Evolutionary conservation across 2,888 invertebrate species (phyloP), one percentile per base, ranked within the genome.

Genomic region (Esperia sulphurella): DNA sequence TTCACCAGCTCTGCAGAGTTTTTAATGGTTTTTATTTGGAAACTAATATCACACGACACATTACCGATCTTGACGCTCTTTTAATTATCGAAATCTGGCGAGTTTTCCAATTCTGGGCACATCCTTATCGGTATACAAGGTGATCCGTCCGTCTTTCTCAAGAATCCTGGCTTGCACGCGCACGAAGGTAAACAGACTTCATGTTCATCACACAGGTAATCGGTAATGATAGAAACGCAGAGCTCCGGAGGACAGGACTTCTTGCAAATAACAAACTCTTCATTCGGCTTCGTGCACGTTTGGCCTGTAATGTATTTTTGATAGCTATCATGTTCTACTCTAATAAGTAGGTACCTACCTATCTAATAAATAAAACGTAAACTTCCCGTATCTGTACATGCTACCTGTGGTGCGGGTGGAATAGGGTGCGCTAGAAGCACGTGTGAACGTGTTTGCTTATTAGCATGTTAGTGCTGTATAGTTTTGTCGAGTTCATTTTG

Each of bases 221-320:
- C 51, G 9, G 66, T 61, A 0, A 50, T 8, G 0, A 67, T 46
- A 0, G 63, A 54, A 8, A 53, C 21, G 43, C 72, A 74, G 0
- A 49, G 40, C 41, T 70, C 63, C 0, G 69, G 69, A 5, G 70
- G 70, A 40, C 72, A 75, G 3, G 57, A 41, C 38, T 12, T 38
- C 37, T 57, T 61, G 47, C 65, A 66, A 8, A 48, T 30, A 9
- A 52, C 56, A 40, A 58, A 68, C 3, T 54, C 55, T 53, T 72
- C 68, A 41, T 71, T 63, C 8, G 51, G 50, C 0, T 47, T 53
- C 0, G 46, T 53, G 8, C 41, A 29, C 6, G n/a, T 28, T n/a
- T 29, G 7, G 2, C n/a, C 14, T 29, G n/a, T n/a, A 29, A 28
- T 41, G 10, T 12, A 41, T 7, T 8, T 5, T 13, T 40, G 5